These are phyloP conservation scores for Lutraria lutraria DNA, from an alignment of 2,888 invertebrate species.

Conservation along the genomic window DNA sequence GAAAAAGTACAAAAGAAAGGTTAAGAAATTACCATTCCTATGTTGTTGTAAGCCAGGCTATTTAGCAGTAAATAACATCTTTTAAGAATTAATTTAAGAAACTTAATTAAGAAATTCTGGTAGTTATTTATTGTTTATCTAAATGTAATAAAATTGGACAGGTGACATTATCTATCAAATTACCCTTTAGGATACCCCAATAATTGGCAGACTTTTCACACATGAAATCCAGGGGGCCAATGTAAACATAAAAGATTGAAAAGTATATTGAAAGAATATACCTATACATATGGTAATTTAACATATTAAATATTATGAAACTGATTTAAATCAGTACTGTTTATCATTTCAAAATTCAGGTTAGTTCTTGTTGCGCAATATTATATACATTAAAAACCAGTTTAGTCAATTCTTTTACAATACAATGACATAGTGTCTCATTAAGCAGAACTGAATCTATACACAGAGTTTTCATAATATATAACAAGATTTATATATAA, in stretches of 20 bases:
- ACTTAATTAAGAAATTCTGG: background rate
- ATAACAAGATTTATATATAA: too few species aligned
- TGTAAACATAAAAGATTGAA: slow-evolving; percentile 14
- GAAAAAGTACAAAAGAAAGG: background rate
- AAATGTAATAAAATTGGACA: background rate
- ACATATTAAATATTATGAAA: slow-evolving; percentile 16
- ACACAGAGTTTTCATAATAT: too few species aligned
- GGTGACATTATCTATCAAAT: background rate
- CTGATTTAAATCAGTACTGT: slow-evolving; percentile 2
- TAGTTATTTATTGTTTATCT: background rate
- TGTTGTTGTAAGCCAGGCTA: background rate
- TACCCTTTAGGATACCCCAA: background rate
- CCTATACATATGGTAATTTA: background rate
- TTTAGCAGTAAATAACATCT: background rate
- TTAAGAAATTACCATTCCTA: background rate
- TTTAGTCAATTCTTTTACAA: background rate
- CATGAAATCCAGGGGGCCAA: slow-evolving; percentile 10
- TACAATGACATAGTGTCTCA: too few species aligned
- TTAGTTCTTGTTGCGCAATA: slow-evolving; percentile 13
- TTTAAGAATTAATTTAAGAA: background rate
- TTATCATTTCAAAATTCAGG: slow-evolving; percentile 11
- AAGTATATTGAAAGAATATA: slow-evolving; percentile 16
- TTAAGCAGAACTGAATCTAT: too few species aligned
- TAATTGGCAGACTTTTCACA: slow-evolving; percentile 23
- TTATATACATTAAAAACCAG: background rate